A percentile compares a stretch with the other conserved stretches of the same genome.
These are phyloP conservation scores for Pygoscelis antarcticus DNA, from an alignment of 2,113 vertebrate species.

Conservation along the genomic window DNA sequence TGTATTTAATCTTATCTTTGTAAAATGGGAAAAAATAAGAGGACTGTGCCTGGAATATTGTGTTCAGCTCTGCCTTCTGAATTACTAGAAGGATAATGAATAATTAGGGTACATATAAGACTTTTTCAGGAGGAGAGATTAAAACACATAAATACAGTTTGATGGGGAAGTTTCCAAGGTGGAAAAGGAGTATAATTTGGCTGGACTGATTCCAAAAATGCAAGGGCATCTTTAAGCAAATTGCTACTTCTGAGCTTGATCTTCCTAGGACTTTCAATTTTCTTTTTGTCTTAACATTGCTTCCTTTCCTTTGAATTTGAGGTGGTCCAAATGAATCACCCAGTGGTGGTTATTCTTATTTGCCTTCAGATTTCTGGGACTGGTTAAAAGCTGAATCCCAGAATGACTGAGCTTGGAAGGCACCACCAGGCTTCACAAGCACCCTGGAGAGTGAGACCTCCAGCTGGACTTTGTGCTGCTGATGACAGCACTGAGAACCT, in stretches of 20 bases:
- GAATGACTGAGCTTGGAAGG: background rate
- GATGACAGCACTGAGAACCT: background rate
- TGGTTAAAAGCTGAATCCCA: background rate
- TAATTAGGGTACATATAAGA: background rate
- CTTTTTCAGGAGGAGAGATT: background rate
- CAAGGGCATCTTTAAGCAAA: background rate
- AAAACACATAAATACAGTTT: background rate
- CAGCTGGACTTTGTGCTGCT: background rate
- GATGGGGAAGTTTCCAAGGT: background rate
- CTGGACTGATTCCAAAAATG: background rate
- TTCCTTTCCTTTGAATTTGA: background rate
- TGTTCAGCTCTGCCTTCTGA: background rate
- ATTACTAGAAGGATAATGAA: background rate
- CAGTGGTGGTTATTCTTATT: background rate
- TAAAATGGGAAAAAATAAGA: background rate
- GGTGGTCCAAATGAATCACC: background rate
- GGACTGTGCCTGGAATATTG: background rate
- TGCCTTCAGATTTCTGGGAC: background rate
- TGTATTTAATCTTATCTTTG: background rate
- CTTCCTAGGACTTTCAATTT: background rate
- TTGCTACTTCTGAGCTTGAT: background rate
- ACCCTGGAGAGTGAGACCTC: background rate
- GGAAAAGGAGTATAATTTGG: background rate
- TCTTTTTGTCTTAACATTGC: background rate
- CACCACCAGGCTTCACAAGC: background rate